Evolutionary conservation across 2,113 vertebrate genomes (phyloP), one percentile per base, ranked within the genome.

Genomic region (Gobius niger): DNA sequence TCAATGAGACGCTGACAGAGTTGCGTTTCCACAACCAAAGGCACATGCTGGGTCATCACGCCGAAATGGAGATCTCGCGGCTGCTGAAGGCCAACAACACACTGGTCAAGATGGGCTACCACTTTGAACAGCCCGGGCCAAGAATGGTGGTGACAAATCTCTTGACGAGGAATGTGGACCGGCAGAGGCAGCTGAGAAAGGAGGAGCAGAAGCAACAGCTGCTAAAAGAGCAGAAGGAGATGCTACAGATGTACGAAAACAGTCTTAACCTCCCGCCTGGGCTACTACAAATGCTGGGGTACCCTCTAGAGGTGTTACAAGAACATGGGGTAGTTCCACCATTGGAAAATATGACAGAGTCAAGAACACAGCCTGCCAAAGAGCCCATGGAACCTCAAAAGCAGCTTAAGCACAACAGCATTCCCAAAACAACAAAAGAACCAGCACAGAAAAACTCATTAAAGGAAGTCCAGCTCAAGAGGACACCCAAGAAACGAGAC

Each of bases 11-110:
- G 0, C 91, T 99, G 41, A 96, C 93, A 0, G 98, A 99, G 81
- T 90, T 99, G 24, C 95, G 98, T n/a, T 99, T 99, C 66, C 98
- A 99, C 92, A 99, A 99, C 77, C 98, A 99, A 85, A 88, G 97
- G n/a, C 94, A 96, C 88, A 95, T 99, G 96, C 82, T 99, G 79
- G 98, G 98, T 65, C 98, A 99, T 83, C 96, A 98, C 0, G 94
- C 97, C 0, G 98, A 99, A 81, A 99, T 96, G 95, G 98, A 99
- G 83, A 96, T 99, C 0, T 89, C 97, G 9, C 93, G 96, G 67
- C 93, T 99, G 44, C 84, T 99, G 61, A 98, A 98, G 86, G 96
- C 96, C 68, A 99, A 99, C 62, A 87, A 83, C 81, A 99, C 96
- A 0, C 93, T 99, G 12, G 90, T 99, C 5, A 99, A 99, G 89